Base-by-base conservation (phyloP, 2,797 vertebrate species). In the Cossypha heuglini region DNA sequence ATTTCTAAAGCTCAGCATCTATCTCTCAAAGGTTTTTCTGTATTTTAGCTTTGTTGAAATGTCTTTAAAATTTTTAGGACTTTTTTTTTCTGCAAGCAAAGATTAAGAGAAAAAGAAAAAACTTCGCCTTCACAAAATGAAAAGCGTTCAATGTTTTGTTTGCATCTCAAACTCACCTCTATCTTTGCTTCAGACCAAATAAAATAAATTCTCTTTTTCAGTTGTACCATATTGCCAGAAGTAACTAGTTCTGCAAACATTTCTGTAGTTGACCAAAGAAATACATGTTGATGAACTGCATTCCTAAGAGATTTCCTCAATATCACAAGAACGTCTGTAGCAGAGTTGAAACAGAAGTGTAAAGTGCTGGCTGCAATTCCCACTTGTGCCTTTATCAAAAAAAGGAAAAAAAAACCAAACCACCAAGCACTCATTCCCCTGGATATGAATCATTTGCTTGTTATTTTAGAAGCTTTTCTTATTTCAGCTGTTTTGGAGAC, bases 291-390 rank as follows among this genome's bases (percentile, higher is more conserved):
- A 91, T 49, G 68, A 75, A 59, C 14, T 42, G 42, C 17, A 45
- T 58, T 68, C 71, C 78, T 87, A 66, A 77, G 73, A 86, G 80
- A 57, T 18, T 72, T 31, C 35, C 22, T 76, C 59, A 73, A 9
- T 85, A 85, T 85, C 78, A 82, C 67, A 87, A 42, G 31, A 73
- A 79, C 0, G 16, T 78, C 87, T 76, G 20, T 20, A 66, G 25
- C n/a, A 76, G 33, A 58, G 26, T 24, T 85, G 67, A 52, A 94
- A 84, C n/a, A 81, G 54, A 91, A 82, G 58, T 64, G 26, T 74
- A 48, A 94, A 96, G 72, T 58, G 38, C 48, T 79, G 33, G 17
- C 28, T 95, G 31, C 40, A 82, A 93, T 85, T 93, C 88, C 55
- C 72, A 69, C 22, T 63, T 69, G 28, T 3, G 13, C 5, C 26